Percentiles rank a stretch among this genome's conserved stretches.
Conservation (phyloP, 1,140 invertebrate species). For the Sinella curviseta region DNA sequence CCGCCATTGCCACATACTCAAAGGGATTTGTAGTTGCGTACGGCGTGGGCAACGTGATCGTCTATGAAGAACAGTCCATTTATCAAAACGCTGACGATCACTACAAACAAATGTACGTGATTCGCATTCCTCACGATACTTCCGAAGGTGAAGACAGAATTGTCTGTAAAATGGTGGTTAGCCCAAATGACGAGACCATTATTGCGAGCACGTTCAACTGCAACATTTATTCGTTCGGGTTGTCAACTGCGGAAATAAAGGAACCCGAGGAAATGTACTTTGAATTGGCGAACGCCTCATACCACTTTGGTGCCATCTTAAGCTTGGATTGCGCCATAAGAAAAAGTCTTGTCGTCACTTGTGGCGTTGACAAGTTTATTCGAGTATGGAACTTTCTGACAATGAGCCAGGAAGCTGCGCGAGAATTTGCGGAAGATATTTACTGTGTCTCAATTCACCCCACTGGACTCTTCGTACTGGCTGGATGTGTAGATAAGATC, state of each 20-base stretch:
- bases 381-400: conserved; percentile 88
- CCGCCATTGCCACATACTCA: conserved; percentile 39
- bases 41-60: conserved; percentile 62
- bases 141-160: conserved; percentile 45
- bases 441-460: conserved; percentile 79
- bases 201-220: conserved; percentile 55
- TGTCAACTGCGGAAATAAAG: conserved; percentile 57
- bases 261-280: conserved; percentile 54
- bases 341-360: conserved; percentile 86
- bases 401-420: conserved; percentile 71
- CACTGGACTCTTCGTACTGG: conserved; percentile 74
- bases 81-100: conserved; percentile 50
- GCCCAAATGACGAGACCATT: conserved; percentile 57
- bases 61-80: conserved; percentile 66
- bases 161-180: conserved; percentile 55
- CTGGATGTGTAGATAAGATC: conserved; percentile 88
- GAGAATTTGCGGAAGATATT: conserved; percentile 78
- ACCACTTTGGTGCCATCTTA: conserved; percentile 77
- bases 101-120: conserved; percentile 41
- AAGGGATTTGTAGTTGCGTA: conserved; percentile 62
- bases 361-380: conserved; percentile 74
- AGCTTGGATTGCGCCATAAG: conserved; percentile 78
- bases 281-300: conserved; percentile 65
- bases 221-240: conserved; percentile 56
- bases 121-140: conserved; percentile 37